These are phyloP conservation scores for Julus scandinavius DNA, from an alignment of 2,888 invertebrate genomes.

Conservation along the genomic window DNA sequence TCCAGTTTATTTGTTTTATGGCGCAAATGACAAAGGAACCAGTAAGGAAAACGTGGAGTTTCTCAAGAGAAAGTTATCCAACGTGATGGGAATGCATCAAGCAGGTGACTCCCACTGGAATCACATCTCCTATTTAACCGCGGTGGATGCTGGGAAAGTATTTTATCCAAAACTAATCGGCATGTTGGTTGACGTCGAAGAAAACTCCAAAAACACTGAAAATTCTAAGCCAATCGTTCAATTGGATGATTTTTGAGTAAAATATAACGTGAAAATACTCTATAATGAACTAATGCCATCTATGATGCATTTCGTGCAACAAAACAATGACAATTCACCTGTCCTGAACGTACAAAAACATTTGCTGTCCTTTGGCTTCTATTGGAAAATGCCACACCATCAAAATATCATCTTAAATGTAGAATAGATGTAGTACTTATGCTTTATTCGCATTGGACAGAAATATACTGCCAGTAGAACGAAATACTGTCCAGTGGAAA, in stretches of 20 bases:
- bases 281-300: too few relatives aligned
- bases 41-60: slow-evolving; percentile 20
- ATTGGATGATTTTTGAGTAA: background rate
- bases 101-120: slow-evolving; percentile 29
- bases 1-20: slow-evolving; percentile 12
- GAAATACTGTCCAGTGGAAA: too few relatives aligned
- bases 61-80: background rate
- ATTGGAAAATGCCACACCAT: too few relatives aligned
- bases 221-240: background rate
- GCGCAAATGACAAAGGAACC: slow-evolving; percentile 15
- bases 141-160: background rate
- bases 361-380: too few relatives aligned
- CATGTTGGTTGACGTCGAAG: background rate
- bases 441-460: too few relatives aligned
- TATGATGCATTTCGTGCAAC: too few relatives aligned
- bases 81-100: background rate
- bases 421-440: too few relatives aligned
- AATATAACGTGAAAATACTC: background rate
- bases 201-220: background rate
- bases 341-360: too few relatives aligned
- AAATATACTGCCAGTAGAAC: too few relatives aligned
- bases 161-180: background rate
- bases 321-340: too few relatives aligned
- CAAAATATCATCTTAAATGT: too few relatives aligned
- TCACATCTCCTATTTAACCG: background rate